Percentiles rank a stretch among this genome's conserved stretches.
phyloP scores from a whole-genome alignment of 2,113 vertebrate genomes.

The Ardeotis arabs region DNA sequence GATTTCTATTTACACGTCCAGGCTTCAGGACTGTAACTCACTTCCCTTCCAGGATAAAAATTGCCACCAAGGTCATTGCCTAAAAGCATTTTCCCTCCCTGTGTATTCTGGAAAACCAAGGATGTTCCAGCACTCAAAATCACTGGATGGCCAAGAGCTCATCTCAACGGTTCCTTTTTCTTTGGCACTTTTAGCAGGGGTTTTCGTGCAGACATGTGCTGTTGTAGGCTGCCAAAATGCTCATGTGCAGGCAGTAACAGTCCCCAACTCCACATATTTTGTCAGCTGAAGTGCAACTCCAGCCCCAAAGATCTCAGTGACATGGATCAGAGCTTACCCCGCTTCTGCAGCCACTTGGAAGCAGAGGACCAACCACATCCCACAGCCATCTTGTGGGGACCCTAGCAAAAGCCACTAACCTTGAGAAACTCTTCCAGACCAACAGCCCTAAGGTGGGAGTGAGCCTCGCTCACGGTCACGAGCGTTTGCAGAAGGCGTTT shows the following conservation, averaged over 20 bases:
- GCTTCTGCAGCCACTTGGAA: background rate
- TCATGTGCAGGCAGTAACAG: background rate
- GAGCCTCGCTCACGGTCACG: background rate
- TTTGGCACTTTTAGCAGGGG: background rate
- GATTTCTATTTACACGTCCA: background rate
- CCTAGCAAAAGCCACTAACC: background rate
- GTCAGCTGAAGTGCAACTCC: background rate
- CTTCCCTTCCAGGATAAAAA: background rate
- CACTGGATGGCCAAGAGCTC: background rate
- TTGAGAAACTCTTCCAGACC: background rate
- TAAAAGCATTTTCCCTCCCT: background rate
- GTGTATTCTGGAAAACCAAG: background rate
- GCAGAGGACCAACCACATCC: background rate
- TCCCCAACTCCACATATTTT: fast-evolving
- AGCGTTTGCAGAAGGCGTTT: fast-evolving
- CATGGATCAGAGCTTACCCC: background rate
- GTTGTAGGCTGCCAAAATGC: background rate
- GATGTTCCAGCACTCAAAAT: background rate
- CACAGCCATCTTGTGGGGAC: background rate
- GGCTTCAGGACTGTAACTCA: background rate
- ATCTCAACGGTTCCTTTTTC: background rate
- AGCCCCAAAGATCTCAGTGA: background rate
- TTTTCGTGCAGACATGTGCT: background rate
- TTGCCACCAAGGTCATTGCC: background rate
- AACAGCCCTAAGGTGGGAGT: background rate